A percentile compares a stretch with the other conserved stretches of the same genome.
Evolutionary conservation across 2,113 vertebrate species (phyloP).

Genomic region (Spheniscus mendiculus): DNA sequence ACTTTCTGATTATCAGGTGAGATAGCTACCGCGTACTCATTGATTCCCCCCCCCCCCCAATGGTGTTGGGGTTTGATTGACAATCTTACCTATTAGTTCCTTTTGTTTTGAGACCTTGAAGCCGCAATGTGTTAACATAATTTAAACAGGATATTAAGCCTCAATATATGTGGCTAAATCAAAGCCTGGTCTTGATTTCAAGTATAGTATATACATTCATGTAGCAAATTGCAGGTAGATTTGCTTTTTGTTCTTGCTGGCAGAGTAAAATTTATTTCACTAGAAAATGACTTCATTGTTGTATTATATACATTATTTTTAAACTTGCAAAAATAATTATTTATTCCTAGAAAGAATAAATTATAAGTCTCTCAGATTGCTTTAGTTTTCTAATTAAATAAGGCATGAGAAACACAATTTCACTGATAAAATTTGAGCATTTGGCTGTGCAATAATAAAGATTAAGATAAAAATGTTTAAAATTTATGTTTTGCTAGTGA

Average conservation of each 20-base stretch:
- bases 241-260: not conserved
- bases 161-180: not conserved
- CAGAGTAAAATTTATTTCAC: not conserved
- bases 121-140: not conserved
- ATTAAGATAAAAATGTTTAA: not conserved
- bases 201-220: not conserved
- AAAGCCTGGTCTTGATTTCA: not conserved
- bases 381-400: not conserved
- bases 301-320: not conserved
- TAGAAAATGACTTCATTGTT: not conserved
- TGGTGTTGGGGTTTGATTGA: not conserved
- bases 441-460: not conserved
- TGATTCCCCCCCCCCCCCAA: not conserved
- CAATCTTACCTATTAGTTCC: not conserved
- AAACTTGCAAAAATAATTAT: not conserved
- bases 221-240: not conserved
- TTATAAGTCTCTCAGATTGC: not conserved
- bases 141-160: not conserved
- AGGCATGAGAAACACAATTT: not conserved
- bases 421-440: not conserved
- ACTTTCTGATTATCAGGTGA: not conserved
- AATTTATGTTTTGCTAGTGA: not conserved
- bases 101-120: not conserved
- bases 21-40: fast-evolving
- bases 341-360: not conserved